Conservation (phyloP, 2,797 vertebrate species). For the Acanthis flammea region DNA sequence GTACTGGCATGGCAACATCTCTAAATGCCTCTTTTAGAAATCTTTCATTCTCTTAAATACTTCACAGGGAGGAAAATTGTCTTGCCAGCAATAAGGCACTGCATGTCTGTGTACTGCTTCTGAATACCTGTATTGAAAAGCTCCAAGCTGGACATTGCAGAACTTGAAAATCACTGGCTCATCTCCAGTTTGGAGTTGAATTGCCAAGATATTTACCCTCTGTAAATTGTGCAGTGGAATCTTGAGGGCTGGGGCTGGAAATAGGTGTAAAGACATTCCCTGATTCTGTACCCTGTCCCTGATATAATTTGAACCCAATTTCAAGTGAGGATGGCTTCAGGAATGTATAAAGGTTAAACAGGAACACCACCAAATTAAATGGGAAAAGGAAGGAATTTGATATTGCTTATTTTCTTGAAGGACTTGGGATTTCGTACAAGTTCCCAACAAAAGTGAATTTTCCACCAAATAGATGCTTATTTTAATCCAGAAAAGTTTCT, state of each 20-base stretch:
- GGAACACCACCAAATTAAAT: not conserved
- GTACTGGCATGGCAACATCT: not conserved
- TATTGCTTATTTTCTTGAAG: not conserved
- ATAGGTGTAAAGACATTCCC: not conserved
- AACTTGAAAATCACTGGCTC: not conserved
- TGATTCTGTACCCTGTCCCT: not conserved
- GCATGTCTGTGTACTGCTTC: not conserved
- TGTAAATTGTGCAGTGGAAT: not conserved
- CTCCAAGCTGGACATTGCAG: not conserved
- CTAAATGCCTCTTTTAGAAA: slow-evolving; percentile 23
- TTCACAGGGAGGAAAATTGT: slow-evolving; percentile 24
- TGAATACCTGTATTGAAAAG: not conserved
- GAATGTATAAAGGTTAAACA: not conserved
- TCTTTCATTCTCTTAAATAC: slow-evolving; percentile 1
- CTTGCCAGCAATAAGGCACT: not conserved
- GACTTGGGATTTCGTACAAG: not conserved
- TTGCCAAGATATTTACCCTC: not conserved
- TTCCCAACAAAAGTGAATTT: not conserved
- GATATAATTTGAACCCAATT: not conserved
- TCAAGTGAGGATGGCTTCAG: not conserved
- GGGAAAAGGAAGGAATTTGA: not conserved
- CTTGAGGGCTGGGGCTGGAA: not conserved
- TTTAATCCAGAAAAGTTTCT: slow-evolving; percentile 24
- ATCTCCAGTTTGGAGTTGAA: not conserved
- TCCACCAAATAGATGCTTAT: not conserved